These are phyloP conservation scores for Tupaia tana DNA, from an alignment of 2,113 vertebrate genomes.

Conservation along the genomic window DNA sequence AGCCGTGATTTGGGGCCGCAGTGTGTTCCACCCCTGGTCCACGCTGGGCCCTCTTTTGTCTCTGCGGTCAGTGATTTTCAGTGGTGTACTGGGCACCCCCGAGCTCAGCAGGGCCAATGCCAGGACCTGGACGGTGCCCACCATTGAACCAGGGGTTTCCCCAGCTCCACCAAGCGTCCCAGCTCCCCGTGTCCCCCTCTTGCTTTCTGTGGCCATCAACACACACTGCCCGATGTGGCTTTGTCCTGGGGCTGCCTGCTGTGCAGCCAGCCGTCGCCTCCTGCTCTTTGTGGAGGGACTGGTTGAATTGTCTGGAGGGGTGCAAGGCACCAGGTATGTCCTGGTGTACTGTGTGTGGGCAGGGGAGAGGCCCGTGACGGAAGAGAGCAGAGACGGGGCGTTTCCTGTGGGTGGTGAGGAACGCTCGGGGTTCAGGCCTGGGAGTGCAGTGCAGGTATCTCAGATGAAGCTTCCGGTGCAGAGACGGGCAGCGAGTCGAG, in stretches of 20 bases:
- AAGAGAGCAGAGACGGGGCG: neutral
- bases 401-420: neutral
- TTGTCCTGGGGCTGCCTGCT: neutral
- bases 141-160: rapidly evolving
- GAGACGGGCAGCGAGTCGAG: neutral
- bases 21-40: rapidly evolving
- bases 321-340: neutral
- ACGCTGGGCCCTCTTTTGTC: rapidly evolving
- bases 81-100: rapidly evolving
- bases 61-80: neutral
- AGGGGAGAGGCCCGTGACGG: neutral
- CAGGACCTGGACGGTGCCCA: rapidly evolving
- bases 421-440: no score
- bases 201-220: no score
- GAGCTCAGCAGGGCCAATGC: neutral
- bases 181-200: neutral
- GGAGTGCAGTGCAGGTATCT: neutral
- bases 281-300: neutral
- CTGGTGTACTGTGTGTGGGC: neutral
- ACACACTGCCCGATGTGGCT: rapidly evolving
- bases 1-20: rapidly evolving
- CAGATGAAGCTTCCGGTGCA: neutral
- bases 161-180: neutral
- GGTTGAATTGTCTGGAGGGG: neutral
- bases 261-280: neutral